These are phyloP conservation scores for Karalla daura DNA, from an alignment of 2,797 vertebrate genomes.

Conservation along the genomic window DNA sequence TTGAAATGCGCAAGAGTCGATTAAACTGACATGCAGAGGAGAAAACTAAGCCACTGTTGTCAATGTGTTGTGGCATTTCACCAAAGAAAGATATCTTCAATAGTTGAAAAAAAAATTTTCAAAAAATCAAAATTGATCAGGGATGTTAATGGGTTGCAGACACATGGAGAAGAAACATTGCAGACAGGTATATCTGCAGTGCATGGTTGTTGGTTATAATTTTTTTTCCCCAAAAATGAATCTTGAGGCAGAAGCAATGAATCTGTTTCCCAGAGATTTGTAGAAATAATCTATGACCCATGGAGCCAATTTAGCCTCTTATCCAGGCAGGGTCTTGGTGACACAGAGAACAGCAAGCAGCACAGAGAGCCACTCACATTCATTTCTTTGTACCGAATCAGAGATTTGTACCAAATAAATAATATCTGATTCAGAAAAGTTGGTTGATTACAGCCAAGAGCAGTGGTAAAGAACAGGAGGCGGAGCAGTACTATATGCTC, in stretches of 20 bases:
- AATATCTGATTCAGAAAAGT: not conserved
- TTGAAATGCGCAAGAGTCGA: too few species aligned
- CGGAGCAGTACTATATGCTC: not conserved
- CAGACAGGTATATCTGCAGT: not conserved
- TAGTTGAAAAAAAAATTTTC: not conserved
- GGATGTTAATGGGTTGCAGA: not conserved
- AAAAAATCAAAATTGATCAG: not conserved
- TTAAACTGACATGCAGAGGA: too few species aligned
- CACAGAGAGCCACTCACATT: constrained; percentile 1
- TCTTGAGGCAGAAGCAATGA: not conserved
- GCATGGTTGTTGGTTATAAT: not conserved
- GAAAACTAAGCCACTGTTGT: too few species aligned
- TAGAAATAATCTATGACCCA: not conserved
- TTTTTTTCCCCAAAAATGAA: not conserved
- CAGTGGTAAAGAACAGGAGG: not conserved
- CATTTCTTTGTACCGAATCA: not conserved
- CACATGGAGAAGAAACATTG: not conserved
- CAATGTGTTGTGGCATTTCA: too few species aligned
- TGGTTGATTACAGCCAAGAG: not conserved
- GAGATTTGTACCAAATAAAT: not conserved
- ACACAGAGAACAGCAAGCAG: constrained; percentile 9
- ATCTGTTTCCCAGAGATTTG: not conserved
- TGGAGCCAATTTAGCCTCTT: not conserved
- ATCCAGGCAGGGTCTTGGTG: not conserved
- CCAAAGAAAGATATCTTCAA: too few species aligned